Conservation (phyloP, 2,888 invertebrate genomes). For the Anticlea derivata region DNA sequence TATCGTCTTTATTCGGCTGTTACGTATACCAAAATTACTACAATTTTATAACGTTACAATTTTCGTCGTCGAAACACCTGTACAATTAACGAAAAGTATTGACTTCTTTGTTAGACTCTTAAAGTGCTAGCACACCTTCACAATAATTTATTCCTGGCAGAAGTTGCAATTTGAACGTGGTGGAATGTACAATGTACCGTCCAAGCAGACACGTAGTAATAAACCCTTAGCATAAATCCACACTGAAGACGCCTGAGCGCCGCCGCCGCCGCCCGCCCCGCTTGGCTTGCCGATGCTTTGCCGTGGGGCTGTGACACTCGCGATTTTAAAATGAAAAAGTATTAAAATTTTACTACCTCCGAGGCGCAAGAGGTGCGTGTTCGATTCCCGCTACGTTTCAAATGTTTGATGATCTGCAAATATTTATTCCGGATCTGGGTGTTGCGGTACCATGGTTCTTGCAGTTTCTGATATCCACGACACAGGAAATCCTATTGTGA, state of each 20-base stretch:
- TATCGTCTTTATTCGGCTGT: too few species aligned
- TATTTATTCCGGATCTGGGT: too few species aligned
- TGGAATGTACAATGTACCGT: constrained; percentile 19
- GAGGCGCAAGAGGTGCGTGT: too few species aligned
- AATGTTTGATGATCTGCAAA: too few species aligned
- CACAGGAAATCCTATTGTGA: too few species aligned
- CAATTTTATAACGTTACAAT: too few species aligned
- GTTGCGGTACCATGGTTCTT: too few species aligned
- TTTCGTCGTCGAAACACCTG: neutral
- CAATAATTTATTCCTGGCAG: constrained; percentile 14
- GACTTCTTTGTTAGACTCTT: neutral
- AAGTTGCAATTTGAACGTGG: constrained; percentile 8
- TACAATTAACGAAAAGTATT: neutral
- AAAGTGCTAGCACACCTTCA: constrained; percentile 8
- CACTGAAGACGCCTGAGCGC: constrained; percentile 38
- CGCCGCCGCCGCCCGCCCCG: too few species aligned
- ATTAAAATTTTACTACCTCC: too few species aligned
- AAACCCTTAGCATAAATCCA: constrained; percentile 33
- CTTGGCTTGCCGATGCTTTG: constrained; percentile 32
- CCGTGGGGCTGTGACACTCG: constrained; percentile 25
- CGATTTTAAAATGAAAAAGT: neutral
- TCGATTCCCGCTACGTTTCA: too few species aligned
- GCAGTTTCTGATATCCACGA: too few species aligned
- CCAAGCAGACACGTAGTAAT: constrained; percentile 21
- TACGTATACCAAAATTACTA: too few species aligned